A percentile compares a stretch with the other conserved stretches of the same genome.
Conservation (phyloP, 1,140 invertebrate genomes). For the Archegozetes longisetosus region DNA sequence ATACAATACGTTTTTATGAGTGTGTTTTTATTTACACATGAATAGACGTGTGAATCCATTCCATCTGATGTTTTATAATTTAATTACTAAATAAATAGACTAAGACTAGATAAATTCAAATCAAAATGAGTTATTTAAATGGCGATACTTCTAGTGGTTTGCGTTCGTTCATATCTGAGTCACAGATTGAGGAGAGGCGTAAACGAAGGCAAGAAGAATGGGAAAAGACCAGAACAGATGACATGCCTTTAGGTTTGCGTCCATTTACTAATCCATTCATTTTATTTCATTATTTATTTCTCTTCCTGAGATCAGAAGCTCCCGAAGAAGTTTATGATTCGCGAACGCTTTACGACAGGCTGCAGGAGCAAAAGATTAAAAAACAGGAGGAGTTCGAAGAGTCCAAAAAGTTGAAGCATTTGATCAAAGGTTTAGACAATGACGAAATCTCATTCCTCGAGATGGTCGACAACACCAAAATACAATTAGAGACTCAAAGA, state of each 20-base stretch:
- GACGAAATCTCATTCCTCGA: slow-evolving; percentile 88
- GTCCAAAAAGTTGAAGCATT: slow-evolving; percentile 79
- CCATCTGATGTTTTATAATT: no score
- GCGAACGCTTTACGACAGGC: slow-evolving; percentile 64
- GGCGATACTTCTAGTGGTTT: no score
- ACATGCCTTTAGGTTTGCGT: slow-evolving; percentile 54
- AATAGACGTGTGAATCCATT: no score
- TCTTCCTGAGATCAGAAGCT: slow-evolving; percentile 42
- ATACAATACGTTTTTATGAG: no score
- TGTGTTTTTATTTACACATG: no score
- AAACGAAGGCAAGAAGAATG: slow-evolving; percentile 74
- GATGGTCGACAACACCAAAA: slow-evolving; percentile 63
- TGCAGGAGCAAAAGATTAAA: slow-evolving; percentile 79
- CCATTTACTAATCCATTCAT: slow-evolving; percentile 11
- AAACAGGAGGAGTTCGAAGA: slow-evolving; percentile 87
- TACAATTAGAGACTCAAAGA: slow-evolving; percentile 62
- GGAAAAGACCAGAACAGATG: slow-evolving; percentile 72
- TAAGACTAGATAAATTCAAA: no score
- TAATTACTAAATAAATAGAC: no score
- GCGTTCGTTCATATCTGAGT: slow-evolving; percentile 59
- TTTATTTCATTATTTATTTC: slow-evolving; percentile 11
- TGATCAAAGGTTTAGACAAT: slow-evolving; percentile 83
- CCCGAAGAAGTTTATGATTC: slow-evolving; percentile 63
- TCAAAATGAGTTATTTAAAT: no score
- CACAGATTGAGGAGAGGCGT: slow-evolving; percentile 59